These are phyloP conservation scores for Brachyrhaphis roseni DNA, from an alignment of 2,797 vertebrate genomes.

Conservation along the genomic window DNA sequence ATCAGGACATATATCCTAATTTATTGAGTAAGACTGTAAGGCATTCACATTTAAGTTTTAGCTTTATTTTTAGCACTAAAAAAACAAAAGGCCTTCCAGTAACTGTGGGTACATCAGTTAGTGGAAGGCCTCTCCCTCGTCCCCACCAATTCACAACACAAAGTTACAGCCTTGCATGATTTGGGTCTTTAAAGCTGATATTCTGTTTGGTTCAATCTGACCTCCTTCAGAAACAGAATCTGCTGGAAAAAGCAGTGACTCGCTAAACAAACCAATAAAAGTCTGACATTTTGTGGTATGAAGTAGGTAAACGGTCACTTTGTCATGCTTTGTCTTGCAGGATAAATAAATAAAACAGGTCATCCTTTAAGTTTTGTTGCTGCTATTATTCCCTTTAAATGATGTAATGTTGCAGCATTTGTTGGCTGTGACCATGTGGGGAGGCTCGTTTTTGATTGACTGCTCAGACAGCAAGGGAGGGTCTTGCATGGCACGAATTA, in stretches of 20 bases:
- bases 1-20: too few relatives aligned
- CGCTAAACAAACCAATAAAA: background rate
- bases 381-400: slow-evolving; percentile 12
- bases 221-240: background rate
- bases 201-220: background rate
- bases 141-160: too few relatives aligned
- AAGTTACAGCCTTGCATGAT: background rate
- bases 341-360: background rate
- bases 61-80: too few relatives aligned
- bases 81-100: too few relatives aligned
- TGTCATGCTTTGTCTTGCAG: background rate
- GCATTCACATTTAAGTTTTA: too few relatives aligned
- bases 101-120: too few relatives aligned
- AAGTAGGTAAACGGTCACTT: background rate
- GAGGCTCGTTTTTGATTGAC: slow-evolving; percentile 57
- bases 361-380: background rate
- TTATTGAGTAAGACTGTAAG: too few relatives aligned
- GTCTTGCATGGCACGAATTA: background rate
- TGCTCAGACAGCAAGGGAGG: slow-evolving; percentile 17
- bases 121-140: too few relatives aligned
- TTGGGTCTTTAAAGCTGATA: background rate
- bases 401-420: slow-evolving; percentile 61
- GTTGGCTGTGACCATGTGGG: slow-evolving; percentile 34
- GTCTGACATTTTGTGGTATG: background rate
- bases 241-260: background rate